These are phyloP conservation scores for Corticium candelabrum DNA, from an alignment of 37 sponge, comb jelly and placozoan genomes.

Conservation along the genomic window DNA sequence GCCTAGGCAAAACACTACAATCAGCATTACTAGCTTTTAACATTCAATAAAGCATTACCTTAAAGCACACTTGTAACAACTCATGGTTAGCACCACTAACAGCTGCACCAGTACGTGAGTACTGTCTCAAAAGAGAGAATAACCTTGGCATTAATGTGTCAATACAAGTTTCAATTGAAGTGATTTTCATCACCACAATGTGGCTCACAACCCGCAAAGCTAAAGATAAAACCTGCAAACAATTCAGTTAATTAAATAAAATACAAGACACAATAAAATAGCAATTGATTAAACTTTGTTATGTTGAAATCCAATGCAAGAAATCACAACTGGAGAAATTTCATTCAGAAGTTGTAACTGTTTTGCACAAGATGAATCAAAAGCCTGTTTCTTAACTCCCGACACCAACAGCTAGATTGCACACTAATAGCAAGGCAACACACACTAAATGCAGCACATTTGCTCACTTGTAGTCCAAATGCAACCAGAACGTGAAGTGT, in stretches of 20 bases:
- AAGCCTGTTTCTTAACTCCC: neutral
- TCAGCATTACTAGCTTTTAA: neutral
- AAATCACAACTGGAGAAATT: neutral
- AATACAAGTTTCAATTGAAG: too few relatives aligned
- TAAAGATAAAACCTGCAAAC: too few relatives aligned
- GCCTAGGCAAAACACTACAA: slow-evolving; percentile 22
- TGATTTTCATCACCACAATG: neutral
- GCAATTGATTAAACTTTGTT: slow-evolving; percentile 7
- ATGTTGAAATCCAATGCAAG: neutral
- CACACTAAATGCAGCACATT: neutral
- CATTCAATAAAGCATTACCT: slow-evolving; percentile 19
- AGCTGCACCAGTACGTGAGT: slow-evolving; percentile 46
- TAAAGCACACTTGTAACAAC: slow-evolving; percentile 54
- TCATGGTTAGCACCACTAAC: slow-evolving; percentile 47
- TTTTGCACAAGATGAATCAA: neutral
- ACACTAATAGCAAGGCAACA: neutral
- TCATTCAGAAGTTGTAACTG: neutral
- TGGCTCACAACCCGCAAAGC: too few relatives aligned
- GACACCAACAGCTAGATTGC: neutral
- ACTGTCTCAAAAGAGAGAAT: slow-evolving; percentile 45
- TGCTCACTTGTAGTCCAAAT: slow-evolving; percentile 64
- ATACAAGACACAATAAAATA: too few relatives aligned
- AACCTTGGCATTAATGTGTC: too few relatives aligned
- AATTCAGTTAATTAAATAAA: too few relatives aligned
- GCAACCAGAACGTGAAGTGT: slow-evolving; percentile 43